These are phyloP conservation scores for Ichneumoninae sp. DNA, from an alignment of 2,888 invertebrate species.

Conservation along the genomic window DNA sequence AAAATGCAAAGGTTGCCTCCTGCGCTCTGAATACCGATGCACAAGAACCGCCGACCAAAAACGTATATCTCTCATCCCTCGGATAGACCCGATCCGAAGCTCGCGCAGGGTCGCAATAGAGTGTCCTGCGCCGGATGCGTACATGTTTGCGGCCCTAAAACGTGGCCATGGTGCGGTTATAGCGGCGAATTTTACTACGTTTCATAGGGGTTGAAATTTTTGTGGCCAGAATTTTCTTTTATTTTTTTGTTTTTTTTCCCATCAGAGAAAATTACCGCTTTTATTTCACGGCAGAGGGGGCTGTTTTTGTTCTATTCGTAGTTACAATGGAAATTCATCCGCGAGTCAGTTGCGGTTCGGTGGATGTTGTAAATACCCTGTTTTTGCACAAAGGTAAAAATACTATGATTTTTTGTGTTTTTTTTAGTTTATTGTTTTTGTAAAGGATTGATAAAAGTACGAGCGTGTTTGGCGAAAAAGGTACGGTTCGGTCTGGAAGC, in stretches of 20 bases:
- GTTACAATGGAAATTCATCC: conserved; percentile 4
- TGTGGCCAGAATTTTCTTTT: neutral
- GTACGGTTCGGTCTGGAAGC: conserved; percentile 29
- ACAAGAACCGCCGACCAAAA: conserved; percentile 38
- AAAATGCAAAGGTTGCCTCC: conserved; percentile 77
- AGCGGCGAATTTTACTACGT: neutral
- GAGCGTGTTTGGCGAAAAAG: conserved; percentile 5
- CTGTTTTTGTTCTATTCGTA: neutral
- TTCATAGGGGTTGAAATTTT: neutral
- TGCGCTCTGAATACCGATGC: conserved; percentile 75
- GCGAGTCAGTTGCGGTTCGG: conserved; percentile 19
- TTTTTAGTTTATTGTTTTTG: neutral
- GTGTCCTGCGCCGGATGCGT: neutral
- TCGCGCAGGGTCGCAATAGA: neutral
- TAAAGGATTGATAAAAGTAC: neutral
- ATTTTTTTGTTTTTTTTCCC: conserved; percentile 4
- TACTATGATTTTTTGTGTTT: neutral
- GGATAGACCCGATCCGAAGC: conserved; percentile 7
- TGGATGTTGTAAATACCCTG: conserved; percentile 2
- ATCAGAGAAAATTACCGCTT: conserved; percentile 25
- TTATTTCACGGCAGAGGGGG: conserved; percentile 1
- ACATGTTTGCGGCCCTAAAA: neutral
- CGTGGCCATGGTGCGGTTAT: conserved; percentile 6
- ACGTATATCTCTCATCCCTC: conserved; percentile 11
- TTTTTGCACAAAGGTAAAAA: neutral